These are phyloP conservation scores for Gopherus evgoodei DNA, from an alignment of 2,113 vertebrate genomes.

Conservation along the genomic window DNA sequence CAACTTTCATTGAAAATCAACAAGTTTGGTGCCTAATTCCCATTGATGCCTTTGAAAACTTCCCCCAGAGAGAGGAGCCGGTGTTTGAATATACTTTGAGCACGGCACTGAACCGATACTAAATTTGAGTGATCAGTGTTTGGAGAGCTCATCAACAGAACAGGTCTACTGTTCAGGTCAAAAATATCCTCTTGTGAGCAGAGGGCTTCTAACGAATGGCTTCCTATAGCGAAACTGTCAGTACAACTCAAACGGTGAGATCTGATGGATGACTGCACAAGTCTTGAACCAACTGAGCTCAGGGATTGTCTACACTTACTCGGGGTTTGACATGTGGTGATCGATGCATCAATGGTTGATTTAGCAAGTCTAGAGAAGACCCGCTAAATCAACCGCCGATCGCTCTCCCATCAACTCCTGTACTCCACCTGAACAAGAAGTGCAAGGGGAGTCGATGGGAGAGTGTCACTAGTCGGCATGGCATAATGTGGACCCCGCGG, in stretches of 20 bases:
- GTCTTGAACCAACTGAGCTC: not conserved
- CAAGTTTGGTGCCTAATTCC: not conserved
- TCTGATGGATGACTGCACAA: not conserved
- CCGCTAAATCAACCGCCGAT: too few species aligned
- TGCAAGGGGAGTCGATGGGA: too few species aligned
- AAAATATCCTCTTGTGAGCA: not conserved
- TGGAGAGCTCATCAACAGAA: not conserved
- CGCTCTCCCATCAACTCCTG: too few species aligned
- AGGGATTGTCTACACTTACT: too few species aligned
- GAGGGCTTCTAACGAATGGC: not conserved
- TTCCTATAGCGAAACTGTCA: not conserved
- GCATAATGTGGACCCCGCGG: too few species aligned
- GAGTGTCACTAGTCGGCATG: too few species aligned
- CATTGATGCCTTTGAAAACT: not conserved
- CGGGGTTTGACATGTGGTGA: too few species aligned
- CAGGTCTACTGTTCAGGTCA: not conserved
- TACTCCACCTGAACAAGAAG: too few species aligned
- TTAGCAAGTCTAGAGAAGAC: too few species aligned
- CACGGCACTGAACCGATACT: not conserved
- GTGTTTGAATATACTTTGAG: not conserved
- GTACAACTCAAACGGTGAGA: not conserved
- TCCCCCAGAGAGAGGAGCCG: not conserved
- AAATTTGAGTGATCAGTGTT: fast-evolving
- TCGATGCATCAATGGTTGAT: too few species aligned
- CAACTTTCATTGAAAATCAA: not conserved